Evolutionary conservation across 1,140 invertebrate species (phyloP), one percentile per base, ranked within the genome.

Genomic region (Triops longicaudatus): DNA sequence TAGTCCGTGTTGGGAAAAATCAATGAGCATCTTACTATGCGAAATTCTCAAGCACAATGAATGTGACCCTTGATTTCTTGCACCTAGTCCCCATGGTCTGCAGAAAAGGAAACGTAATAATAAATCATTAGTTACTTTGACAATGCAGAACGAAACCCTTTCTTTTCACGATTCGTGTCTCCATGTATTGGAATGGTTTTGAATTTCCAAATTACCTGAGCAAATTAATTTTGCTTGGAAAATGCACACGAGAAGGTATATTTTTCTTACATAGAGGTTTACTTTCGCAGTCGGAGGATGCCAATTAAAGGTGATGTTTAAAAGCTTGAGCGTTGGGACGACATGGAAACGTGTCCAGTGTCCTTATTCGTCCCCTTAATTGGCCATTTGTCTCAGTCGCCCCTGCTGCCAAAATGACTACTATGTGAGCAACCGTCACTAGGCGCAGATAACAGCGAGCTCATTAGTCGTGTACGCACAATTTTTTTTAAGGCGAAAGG

Each of bases 371-470:
- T 37, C 17, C 50, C 50, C 6, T 4, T 63, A 63, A 63, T 63
- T 63, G 50, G 50, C n/a, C 50, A 63, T 63, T 63, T 63, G 50
- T 63, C 50, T 22, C 4, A n/a, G 50, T 63, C 50, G 50, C 50
- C 31, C 31, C 7, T 37, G 50, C 50, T 63, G 7, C 50, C 22
- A 63, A 63, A 14, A 14, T 63, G 50, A 22, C 22, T 63, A 9
- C 50, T 6, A 3, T 22, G 9, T 63, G 50, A 63, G 50, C 50
- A 63, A 22, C 50, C 17, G 14, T 63, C 50, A 22, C 50, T 63
- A 3, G 10, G 50, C 50, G n/a, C 3, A 63, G 50, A 63, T 63
- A 63, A 63, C 10, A 22, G 17, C 10, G 9, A 63, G 50, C 50
- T 63, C 50, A 63, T 63, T 63, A 63, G 50, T 17, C 22, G 17